Conservation (phyloP, 2,797 vertebrate genomes). For the Pteronotus mesoamericanus region DNA sequence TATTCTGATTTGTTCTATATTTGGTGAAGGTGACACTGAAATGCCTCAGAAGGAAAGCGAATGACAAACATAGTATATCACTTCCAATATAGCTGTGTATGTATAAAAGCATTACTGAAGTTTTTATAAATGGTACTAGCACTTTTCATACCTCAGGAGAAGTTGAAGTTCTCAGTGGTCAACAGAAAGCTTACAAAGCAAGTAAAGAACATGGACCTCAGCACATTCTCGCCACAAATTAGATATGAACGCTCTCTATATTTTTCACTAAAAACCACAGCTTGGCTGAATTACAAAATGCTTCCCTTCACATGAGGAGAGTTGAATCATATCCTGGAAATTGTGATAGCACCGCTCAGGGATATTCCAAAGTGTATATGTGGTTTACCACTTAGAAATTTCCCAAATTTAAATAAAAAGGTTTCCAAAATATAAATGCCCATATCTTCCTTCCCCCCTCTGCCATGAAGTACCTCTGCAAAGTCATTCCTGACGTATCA, state of each 20-base stretch:
- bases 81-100: not conserved
- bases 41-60: not conserved
- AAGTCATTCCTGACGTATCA: not conserved
- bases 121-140: conserved; percentile 65
- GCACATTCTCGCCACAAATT: conserved; percentile 82
- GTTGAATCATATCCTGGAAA: conserved; percentile 81
- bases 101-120: not conserved
- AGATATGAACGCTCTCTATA: conserved; percentile 70
- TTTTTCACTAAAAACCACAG: conserved; percentile 79
- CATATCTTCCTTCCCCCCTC: not conserved
- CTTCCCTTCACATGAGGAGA: conserved; percentile 65
- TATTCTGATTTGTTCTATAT: not conserved
- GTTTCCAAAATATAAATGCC: conserved; percentile 51
- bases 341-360: conserved; percentile 68
- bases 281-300: conserved; percentile 67
- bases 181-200: conserved; percentile 81
- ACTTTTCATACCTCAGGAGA: conserved; percentile 67
- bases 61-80: not conserved
- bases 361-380: conserved; percentile 75
- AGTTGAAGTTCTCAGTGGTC: conserved; percentile 61
- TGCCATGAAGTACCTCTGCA: not conserved
- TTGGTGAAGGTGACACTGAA: not conserved
- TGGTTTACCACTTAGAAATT: conserved; percentile 73
- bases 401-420: conserved; percentile 69
- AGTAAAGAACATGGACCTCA: conserved; percentile 75